Percentiles rank a stretch among this genome's conserved stretches.
Conservation (phyloP, 2,113 vertebrate genomes). For the Lontra canadensis region DNA sequence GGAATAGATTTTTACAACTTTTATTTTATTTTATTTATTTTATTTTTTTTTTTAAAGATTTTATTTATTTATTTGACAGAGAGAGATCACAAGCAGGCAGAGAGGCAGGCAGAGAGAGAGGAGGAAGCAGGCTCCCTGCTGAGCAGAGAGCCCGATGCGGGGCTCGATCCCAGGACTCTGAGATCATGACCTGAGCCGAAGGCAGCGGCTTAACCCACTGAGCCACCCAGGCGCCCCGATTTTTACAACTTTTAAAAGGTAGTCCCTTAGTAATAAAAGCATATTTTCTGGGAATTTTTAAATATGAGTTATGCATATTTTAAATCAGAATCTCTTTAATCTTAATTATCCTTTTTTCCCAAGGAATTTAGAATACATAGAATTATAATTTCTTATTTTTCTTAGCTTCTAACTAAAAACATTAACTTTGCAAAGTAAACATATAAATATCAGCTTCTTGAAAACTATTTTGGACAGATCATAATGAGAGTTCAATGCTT, state of each 20-base stretch:
- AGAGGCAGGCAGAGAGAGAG: too few relatives aligned
- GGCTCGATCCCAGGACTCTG: too few relatives aligned
- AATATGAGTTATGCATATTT: background rate
- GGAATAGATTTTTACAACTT: background rate
- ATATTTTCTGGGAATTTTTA: background rate
- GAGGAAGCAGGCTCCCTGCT: too few relatives aligned
- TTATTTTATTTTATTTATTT: too few relatives aligned
- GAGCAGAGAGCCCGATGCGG: too few relatives aligned
- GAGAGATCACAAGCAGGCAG: too few relatives aligned
- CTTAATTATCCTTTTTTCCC: background rate
- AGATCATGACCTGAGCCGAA: too few relatives aligned
- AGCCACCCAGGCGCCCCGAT: too few relatives aligned
- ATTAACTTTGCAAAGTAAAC: constrained; percentile 18
- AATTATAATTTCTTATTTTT: constrained; percentile 28
- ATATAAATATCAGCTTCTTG: background rate
- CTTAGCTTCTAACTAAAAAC: constrained; percentile 7
- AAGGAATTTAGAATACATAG: background rate
- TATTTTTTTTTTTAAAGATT: too few relatives aligned
- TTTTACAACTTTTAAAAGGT: background rate
- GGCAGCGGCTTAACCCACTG: too few relatives aligned
- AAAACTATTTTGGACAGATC: background rate
- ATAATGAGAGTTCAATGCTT: background rate
- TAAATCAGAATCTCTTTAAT: background rate
- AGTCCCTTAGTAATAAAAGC: background rate
- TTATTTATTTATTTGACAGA: too few relatives aligned